Base-by-base conservation (phyloP, 2,888 invertebrate species). In the Teleiodes luculella region DNA sequence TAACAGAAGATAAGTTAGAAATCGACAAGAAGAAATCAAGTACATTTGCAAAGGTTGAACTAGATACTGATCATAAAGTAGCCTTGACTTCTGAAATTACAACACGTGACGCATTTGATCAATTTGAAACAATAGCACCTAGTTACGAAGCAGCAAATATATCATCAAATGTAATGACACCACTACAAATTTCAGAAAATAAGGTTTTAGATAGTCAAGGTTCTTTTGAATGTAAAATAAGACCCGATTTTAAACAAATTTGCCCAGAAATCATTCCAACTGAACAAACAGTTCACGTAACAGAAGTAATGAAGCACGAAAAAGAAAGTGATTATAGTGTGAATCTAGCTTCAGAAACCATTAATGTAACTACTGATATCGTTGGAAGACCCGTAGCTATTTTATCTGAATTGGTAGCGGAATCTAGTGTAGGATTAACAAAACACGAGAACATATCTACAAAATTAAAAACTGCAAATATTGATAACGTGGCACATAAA, bases 401-500 rank as follows among this genome's bases (percentile, higher is more conserved):
- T 47, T 83, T 83, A 45, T 82, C 83, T 8, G 92, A 92, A 78
- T 63, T 90, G 6, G 75, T 81, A 36, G 62, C 80, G 16, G 88
- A 90, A 59, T 81, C 80, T 2, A 83, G 78, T 60, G 58, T 89
- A 13, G 85, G 79, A 47, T 64, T 61, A 39, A 67, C 76, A 0
- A 62, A 76, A 55, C 48, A 61, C 41, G 64, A 65, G 24, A 56
- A 60, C 39, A 46, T 62, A 8, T 48, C 57, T 49, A 57, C 60
- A 11, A 56, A 63, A 24, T 61, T 73, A 18, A 85, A 80, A 58
- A 83, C 76, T 49, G 93, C 93, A 2, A 78, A 70, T n/a, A 54
- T 91, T 28, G 86, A 88, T 55, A 91, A 91, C 61, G 79, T 91
- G 46, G 82, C 90, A 36, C 75, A 90, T 54, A 91, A 91, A 69